Conservation (phyloP, 2,888 invertebrate genomes). For the Epiblema foenella region DNA sequence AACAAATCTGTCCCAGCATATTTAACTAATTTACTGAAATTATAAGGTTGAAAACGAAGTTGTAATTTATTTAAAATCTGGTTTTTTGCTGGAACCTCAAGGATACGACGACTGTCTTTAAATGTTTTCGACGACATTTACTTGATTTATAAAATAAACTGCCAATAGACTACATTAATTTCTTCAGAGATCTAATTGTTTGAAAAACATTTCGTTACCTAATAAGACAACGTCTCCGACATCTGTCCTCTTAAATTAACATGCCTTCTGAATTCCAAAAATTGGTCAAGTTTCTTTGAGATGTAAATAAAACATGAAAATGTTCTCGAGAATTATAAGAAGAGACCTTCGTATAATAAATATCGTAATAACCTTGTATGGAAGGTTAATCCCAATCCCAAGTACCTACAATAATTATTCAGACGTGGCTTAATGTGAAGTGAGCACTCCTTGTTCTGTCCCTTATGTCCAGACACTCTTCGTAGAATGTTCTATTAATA, state of each 20-base stretch:
- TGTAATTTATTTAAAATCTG: too few relatives aligned
- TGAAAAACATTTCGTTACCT: background rate
- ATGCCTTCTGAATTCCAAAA: constrained; percentile 17
- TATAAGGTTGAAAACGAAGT: too few relatives aligned
- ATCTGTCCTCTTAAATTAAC: constrained; percentile 4
- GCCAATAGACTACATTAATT: background rate
- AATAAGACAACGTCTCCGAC: background rate
- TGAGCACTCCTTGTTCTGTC: constrained; percentile 45
- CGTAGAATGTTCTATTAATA: constrained; percentile 77
- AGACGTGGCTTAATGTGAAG: constrained; percentile 23
- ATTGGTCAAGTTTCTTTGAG: constrained; percentile 12
- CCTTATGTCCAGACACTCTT: constrained; percentile 53
- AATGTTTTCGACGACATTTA: too few relatives aligned
- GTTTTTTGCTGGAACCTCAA: too few relatives aligned
- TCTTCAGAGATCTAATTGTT: background rate
- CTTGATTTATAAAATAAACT: too few relatives aligned
- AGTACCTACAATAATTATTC: constrained; percentile 28
- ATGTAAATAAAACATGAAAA: constrained; percentile 28
- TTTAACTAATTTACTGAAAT: too few relatives aligned
- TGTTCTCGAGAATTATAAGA: constrained; percentile 13
- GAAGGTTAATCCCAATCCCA: constrained; percentile 35
- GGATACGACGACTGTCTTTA: too few relatives aligned
- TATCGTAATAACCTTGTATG: constrained; percentile 16
- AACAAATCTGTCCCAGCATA: too few relatives aligned
- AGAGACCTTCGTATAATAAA: constrained; percentile 27